These are phyloP conservation scores for Ranitomeya imitator DNA, from an alignment of 2,113 vertebrate species.

Conservation along the genomic window DNA sequence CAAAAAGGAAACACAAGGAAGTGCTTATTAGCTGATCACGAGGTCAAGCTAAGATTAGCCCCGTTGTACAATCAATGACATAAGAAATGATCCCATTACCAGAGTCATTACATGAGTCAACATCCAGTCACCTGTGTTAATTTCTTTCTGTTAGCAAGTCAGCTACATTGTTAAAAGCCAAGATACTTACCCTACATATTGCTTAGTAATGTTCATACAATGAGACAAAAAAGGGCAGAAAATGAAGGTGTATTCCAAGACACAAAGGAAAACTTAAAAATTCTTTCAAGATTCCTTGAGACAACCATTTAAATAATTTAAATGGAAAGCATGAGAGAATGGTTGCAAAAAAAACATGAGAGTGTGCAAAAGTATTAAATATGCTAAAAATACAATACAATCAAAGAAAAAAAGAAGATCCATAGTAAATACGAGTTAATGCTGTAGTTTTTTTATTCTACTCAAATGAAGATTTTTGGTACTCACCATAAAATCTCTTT, in stretches of 20 bases:
- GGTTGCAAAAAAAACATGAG: background rate
- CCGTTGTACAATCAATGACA: background rate
- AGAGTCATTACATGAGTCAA: background rate
- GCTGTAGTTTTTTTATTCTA: background rate
- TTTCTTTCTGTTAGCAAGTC: background rate
- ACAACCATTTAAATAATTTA: background rate
- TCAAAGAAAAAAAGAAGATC: background rate
- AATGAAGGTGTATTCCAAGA: background rate
- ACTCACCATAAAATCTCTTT: too few relatives aligned
- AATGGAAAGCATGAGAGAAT: background rate
- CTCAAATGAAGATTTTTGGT: background rate
- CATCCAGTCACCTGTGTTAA: background rate
- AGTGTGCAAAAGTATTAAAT: background rate
- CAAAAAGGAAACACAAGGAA: background rate
- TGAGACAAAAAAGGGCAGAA: background rate
- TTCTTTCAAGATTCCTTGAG: background rate
- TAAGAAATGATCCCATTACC: background rate
- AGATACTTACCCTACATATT: background rate
- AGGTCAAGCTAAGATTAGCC: background rate
- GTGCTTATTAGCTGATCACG: slow-evolving; percentile 13
- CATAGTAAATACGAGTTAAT: background rate
- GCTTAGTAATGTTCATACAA: background rate
- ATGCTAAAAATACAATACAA: background rate
- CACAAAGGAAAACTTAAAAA: background rate
- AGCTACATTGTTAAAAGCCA: background rate